Conservation (phyloP, 2,797 vertebrate species). For the Etheostoma perlongum region DNA sequence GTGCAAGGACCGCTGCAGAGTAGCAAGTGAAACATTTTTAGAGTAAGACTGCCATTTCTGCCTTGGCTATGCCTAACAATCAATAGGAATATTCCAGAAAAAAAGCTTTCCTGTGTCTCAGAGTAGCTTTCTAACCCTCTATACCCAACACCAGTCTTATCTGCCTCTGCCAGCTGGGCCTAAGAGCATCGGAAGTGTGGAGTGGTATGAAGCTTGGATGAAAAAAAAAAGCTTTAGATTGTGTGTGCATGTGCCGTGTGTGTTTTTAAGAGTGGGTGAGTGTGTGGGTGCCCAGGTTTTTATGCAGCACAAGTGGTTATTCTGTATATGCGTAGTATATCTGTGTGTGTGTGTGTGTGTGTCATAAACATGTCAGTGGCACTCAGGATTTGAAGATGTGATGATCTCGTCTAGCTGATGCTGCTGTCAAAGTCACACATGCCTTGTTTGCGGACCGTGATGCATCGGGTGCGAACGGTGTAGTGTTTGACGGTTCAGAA, state of each 20-base stretch:
- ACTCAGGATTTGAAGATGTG: slow-evolving; percentile 61
- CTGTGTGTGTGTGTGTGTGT: neutral
- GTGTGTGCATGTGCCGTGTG: slow-evolving; percentile 23
- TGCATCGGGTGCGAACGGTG: slow-evolving; percentile 59
- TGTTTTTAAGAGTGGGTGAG: slow-evolving; percentile 7
- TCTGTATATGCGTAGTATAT: slow-evolving; percentile 21
- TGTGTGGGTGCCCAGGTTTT: slow-evolving; percentile 28
- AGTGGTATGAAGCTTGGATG: slow-evolving; percentile 49
- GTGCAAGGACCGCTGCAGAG: slow-evolving; percentile 16
- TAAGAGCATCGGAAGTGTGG: slow-evolving; percentile 56
- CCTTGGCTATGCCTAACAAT: slow-evolving; percentile 58
- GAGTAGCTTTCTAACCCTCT: slow-evolving; percentile 61
- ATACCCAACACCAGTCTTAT: slow-evolving; percentile 71
- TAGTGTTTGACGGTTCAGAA: slow-evolving; percentile 50
- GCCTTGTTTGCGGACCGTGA: slow-evolving; percentile 54
- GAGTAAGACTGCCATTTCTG: slow-evolving; percentile 65
- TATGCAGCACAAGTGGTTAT: slow-evolving; percentile 34
- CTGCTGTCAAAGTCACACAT: slow-evolving; percentile 55
- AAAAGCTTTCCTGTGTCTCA: slow-evolving; percentile 52
- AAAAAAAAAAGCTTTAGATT: slow-evolving; percentile 40
- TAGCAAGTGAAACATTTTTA: slow-evolving; percentile 48
- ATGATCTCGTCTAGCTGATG: slow-evolving; percentile 63
- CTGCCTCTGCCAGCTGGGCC: slow-evolving; percentile 70
- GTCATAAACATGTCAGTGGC: slow-evolving; percentile 62
- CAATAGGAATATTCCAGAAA: slow-evolving; percentile 66